A percentile compares a stretch with the other conserved stretches of the same genome.
phyloP scores from a whole-genome alignment of 2,797 vertebrate species.

The Cirrhinus molitorella region DNA sequence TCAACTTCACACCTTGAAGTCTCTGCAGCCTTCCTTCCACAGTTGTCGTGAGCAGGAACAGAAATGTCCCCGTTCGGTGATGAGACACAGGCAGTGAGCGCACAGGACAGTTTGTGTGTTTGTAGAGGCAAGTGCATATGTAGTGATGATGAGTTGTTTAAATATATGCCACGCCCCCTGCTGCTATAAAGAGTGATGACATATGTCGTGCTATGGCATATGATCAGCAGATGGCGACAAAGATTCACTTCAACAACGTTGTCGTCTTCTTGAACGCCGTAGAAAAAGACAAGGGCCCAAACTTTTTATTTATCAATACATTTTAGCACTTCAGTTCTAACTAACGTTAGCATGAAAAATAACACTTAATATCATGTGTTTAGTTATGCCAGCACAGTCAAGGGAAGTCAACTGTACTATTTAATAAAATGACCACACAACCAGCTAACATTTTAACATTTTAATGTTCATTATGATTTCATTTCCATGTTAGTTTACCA shows the following conservation, averaged over 20 bases:
- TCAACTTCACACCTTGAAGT: neutral
- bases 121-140: neutral
- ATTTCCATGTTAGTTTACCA: too few species aligned
- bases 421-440: neutral
- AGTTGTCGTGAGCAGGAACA: neutral
- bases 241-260: neutral
- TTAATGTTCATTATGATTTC: too few species aligned
- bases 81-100: neutral
- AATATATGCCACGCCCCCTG: slow-evolving; percentile 45
- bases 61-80: neutral
- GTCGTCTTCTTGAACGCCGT: neutral
- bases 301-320: neutral
- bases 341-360: neutral
- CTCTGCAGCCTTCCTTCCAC: neutral
- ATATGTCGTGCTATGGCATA: neutral
- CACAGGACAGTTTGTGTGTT: neutral
- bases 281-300: neutral
- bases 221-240: slow-evolving; percentile 50
- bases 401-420: neutral
- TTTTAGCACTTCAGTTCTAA: neutral
- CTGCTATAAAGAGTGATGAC: neutral
- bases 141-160: slow-evolving; percentile 20
- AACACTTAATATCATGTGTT: neutral
- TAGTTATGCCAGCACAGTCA: neutral
- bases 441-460: neutral